Evolutionary conservation across 2,888 invertebrate species (phyloP), one percentile per base, ranked within the genome.

Genomic region (Pseudeuparius sepicola): DNA sequence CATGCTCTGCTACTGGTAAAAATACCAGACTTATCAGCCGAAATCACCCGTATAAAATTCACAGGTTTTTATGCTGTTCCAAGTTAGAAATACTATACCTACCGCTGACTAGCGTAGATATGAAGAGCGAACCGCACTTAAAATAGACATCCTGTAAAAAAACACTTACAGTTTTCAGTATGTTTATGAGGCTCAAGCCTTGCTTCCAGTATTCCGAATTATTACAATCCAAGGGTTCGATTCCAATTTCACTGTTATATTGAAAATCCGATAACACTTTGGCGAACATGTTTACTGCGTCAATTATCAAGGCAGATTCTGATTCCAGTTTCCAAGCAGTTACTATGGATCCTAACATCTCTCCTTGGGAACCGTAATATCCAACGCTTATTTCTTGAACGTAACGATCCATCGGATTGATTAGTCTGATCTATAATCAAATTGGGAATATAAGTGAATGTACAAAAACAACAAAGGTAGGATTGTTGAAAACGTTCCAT

Each of bases 161-260:
- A 30, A 29, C 26, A 17, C 6, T 14, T 29, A 64, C 87, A 47
- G 78, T 72, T 65, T 79, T 78, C 67, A 89, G 75, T 52, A 78
- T 80, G 65, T 93, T 93, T 42, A 84, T 73, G 34, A 93, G 65
- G 47, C 78, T 85, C 43, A 76, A 80, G 7, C 93, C 93, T 50
- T 81, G 78, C 43, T 72, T 71, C 87, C 90, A 92, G 36, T 75
- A 68, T 39, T 70, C 66, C 10, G 65, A 62, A 26, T 61, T 56
- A n/a, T 74, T 70, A 49, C 88, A 88, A 37, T 31, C 35, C 7
- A 47, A 25, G 64, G 39, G 25, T 63, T 59, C 54, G 17, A 39
- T 30, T 25, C 50, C 47, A 7, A 84, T 57, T 51, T 78, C 78
- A 44, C 48, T 47, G 6, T 84, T 58, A 51, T 78, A 78, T 44